Evolutionary conservation across 2,888 invertebrate species (phyloP).

Genomic region (Notocelia uddmanniana): DNA sequence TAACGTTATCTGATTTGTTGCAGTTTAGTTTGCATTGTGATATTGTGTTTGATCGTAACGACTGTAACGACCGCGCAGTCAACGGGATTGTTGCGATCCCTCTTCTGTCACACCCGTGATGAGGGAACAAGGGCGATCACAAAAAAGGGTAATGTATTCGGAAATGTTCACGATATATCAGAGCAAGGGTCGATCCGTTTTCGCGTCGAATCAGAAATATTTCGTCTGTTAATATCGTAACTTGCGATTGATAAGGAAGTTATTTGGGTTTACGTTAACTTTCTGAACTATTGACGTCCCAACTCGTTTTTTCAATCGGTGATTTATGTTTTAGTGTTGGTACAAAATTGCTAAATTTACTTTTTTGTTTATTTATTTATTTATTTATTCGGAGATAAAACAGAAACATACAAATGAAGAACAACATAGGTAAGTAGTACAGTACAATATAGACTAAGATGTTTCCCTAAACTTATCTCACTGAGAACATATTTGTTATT

Average conservation of each 20-base stretch:
- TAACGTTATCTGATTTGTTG: not conserved
- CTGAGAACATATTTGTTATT: too few species aligned
- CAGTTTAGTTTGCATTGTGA: conserved; percentile 6
- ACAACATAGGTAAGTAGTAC: too few species aligned
- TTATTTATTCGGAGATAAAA: too few species aligned
- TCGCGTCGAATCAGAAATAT: conserved; percentile 47
- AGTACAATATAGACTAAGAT: too few species aligned
- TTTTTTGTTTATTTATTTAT: not conserved
- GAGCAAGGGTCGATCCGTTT: conserved; percentile 60
- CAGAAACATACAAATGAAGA: too few species aligned
- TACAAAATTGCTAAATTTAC: not conserved
- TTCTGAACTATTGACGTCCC: conserved; percentile 21
- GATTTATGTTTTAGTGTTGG: not conserved
- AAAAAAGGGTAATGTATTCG: conserved; percentile 65
- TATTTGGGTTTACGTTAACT: conserved; percentile 43
- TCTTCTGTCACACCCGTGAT: conserved; percentile 66
- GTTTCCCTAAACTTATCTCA: too few species aligned
- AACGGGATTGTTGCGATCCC: conserved; percentile 66
- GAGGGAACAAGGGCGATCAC: conserved; percentile 65
- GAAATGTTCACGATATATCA: conserved; percentile 49
- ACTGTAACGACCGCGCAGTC: conserved; percentile 63
- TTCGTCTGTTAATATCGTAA: conserved; percentile 53
- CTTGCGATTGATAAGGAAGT: conserved; percentile 50
- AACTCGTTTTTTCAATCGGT: not conserved
- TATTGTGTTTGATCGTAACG: conserved; percentile 57